Evolutionary conservation across 2,888 invertebrate genomes (phyloP).

Genomic region (Chrysodeixis includens): DNA sequence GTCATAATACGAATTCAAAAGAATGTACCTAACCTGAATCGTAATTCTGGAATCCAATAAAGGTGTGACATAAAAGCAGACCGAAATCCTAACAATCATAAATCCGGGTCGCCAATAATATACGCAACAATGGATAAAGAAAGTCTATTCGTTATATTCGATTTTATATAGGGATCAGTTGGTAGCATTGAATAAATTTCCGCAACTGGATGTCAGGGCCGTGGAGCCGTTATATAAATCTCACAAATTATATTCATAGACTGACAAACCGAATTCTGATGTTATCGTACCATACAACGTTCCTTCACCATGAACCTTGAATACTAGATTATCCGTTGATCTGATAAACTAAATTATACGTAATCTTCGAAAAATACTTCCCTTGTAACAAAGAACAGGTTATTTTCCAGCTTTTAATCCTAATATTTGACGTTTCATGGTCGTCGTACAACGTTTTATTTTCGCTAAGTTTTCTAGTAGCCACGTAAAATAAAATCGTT

Average conservation of each 20-base stretch:
- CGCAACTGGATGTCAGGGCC: conserved; percentile 43
- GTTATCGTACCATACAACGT: conserved; percentile 42
- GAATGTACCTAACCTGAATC: not conserved
- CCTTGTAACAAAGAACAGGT: conserved; percentile 22
- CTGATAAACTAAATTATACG: conserved; percentile 46
- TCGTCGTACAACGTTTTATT: conserved; percentile 12
- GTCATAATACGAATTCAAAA: not conserved
- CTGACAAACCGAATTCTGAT: conserved; percentile 47
- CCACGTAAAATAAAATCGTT: conserved; percentile 5
- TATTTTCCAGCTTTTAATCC: conserved; percentile 16
- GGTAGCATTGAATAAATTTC: conserved; percentile 60
- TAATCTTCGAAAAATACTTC: conserved; percentile 35
- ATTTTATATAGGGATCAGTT: conserved; percentile 54
- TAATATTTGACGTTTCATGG: conserved; percentile 24
- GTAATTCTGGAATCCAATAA: conserved; percentile 9
- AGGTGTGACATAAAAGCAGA: conserved; percentile 18
- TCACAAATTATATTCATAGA: conserved; percentile 58
- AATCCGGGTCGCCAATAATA: conserved; percentile 50
- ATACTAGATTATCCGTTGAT: conserved; percentile 43
- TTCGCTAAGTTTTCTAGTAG: conserved; percentile 4
- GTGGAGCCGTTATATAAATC: conserved; percentile 46
- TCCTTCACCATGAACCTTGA: conserved; percentile 41
- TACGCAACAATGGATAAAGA: conserved; percentile 44
- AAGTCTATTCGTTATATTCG: conserved; percentile 56
- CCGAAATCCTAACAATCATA: conserved; percentile 26